A percentile compares a stretch with the other conserved stretches of the same genome.
phyloP scores from a whole-genome alignment of 2,797 vertebrate species.

The Manis javanica region DNA sequence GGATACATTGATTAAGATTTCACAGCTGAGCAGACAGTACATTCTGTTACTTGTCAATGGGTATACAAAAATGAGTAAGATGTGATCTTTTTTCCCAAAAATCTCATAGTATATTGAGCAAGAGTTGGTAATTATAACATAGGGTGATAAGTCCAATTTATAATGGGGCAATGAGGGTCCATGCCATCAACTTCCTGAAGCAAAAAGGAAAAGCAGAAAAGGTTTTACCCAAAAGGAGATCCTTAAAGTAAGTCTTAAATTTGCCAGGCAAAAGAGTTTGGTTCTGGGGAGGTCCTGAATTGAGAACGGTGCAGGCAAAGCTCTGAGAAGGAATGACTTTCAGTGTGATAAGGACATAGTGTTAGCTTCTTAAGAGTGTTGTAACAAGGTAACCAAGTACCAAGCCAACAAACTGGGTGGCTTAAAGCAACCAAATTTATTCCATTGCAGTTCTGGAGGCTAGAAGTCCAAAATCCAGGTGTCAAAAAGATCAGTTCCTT shows the following conservation, averaged over 20 bases:
- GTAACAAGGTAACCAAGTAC: background rate
- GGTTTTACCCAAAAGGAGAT: background rate
- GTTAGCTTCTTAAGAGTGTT: background rate
- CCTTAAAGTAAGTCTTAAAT: background rate
- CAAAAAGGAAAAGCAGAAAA: background rate
- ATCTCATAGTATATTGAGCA: background rate
- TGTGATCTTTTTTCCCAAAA: background rate
- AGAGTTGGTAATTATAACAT: background rate
- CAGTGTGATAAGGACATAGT: background rate
- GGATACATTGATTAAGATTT: background rate
- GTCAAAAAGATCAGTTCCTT: background rate
- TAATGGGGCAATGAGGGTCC: background rate
- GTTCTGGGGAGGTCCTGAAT: background rate
- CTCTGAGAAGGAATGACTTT: background rate
- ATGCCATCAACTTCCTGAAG: background rate
- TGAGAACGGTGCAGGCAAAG: background rate
- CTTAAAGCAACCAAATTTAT: background rate
- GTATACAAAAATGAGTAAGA: background rate
- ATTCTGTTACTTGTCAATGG: background rate
- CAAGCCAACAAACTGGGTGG: too few relatives aligned
- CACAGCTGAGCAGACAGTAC: background rate
- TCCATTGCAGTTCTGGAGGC: background rate
- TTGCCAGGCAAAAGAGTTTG: background rate
- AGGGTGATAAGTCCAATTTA: background rate
- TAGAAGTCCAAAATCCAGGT: background rate